Evolutionary conservation across 1,140 invertebrate genomes (phyloP).

Genomic region (Drosophila mayri): DNA sequence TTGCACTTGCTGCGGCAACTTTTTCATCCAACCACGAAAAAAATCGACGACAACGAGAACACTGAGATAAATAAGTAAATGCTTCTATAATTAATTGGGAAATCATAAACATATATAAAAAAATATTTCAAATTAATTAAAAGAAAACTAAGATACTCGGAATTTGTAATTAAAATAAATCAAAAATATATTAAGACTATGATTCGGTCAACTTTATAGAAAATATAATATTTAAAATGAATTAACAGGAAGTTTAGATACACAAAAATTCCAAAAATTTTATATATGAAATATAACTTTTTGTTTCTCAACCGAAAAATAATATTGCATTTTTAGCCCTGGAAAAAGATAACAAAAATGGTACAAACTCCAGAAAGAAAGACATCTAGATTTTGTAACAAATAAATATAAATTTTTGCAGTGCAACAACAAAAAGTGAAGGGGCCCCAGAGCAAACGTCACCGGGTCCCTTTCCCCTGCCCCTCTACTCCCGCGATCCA

Average conservation of each 20-base stretch:
- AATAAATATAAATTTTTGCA: background rate
- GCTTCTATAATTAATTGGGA: background rate
- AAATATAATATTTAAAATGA: too few species aligned
- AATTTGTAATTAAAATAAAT: background rate
- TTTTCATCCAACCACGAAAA: conserved; percentile 56
- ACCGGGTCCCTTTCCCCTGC: conserved; percentile 51
- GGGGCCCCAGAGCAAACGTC: conserved; percentile 67
- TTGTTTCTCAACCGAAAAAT: background rate
- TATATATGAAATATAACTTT: background rate
- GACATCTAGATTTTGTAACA: background rate
- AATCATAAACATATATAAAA: background rate
- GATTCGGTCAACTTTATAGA: too few species aligned
- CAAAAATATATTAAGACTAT: too few species aligned
- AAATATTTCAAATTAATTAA: background rate
- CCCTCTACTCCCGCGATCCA: conserved; percentile 27
- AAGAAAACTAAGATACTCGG: too few species aligned
- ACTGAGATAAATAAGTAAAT: background rate
- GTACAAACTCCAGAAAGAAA: too few species aligned
- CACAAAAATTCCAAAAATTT: too few species aligned
- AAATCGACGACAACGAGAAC: conserved; percentile 1
- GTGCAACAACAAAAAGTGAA: conserved; percentile 73
- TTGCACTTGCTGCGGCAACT: conserved; percentile 80
- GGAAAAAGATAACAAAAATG: background rate
- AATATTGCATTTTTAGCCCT: background rate
- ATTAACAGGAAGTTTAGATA: too few species aligned